phyloP scores from a whole-genome alignment of 2,113 vertebrate genomes.

The Microcebus ravelobensis region DNA sequence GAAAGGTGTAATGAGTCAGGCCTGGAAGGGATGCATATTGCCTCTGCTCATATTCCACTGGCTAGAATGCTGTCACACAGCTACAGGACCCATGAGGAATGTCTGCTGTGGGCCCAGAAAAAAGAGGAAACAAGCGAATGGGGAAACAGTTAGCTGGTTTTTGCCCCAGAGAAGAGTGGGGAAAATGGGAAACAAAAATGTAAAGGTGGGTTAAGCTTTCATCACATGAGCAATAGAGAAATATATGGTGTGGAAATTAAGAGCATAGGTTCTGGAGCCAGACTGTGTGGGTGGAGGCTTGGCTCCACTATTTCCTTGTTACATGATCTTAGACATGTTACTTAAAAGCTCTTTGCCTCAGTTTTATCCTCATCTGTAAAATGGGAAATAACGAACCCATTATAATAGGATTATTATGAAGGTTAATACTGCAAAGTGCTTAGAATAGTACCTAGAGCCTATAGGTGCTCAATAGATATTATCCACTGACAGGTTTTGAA shows the following conservation, averaged over 20 bases:
- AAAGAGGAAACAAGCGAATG: background rate
- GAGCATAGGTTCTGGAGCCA: background rate
- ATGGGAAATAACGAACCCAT: background rate
- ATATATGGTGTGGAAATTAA: background rate
- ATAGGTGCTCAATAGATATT: background rate
- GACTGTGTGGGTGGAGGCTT: background rate
- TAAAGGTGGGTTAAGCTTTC: background rate
- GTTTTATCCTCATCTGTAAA: background rate
- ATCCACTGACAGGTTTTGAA: background rate
- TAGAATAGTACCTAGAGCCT: background rate
- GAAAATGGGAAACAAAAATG: background rate
- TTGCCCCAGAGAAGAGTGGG: background rate
- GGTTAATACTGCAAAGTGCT: background rate
- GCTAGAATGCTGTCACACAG: background rate
- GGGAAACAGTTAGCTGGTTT: background rate
- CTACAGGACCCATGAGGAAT: background rate
- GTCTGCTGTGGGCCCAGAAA: background rate
- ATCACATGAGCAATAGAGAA: background rate
- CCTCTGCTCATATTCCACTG: background rate
- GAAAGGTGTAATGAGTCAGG: background rate
- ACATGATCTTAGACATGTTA: background rate
- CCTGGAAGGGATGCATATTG: background rate
- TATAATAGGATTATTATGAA: slow-evolving; percentile 2
- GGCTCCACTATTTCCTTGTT: background rate
- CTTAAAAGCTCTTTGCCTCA: background rate